Evolutionary conservation across 1,140 invertebrate species (phyloP), one percentile per base, ranked within the genome.

Genomic region (Brachionus rotundiformis): DNA sequence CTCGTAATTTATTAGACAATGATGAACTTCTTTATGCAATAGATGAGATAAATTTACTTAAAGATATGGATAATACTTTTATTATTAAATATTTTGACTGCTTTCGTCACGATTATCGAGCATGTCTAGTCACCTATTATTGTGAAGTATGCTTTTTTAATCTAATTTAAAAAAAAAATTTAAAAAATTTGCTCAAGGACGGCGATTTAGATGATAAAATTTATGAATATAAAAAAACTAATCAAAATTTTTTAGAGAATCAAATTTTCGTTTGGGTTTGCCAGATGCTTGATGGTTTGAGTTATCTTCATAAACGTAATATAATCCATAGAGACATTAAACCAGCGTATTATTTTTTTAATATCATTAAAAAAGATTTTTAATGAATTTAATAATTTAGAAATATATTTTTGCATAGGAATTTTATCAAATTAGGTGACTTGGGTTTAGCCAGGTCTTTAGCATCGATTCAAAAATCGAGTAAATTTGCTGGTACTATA

Each of bases 301-400:
- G 68, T 16, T 73, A 73, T 73, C 16, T 73, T 3, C 68, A 73
- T 8, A n/a, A 25, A 31, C n/a, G 68, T n/a, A 73, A 27, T 27
- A 73, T 73, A 16, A 73, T 73, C 44, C 68, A 73, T 29, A 41
- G 68, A 47, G 68, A 73, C 19, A 73, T 73, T 44, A 73, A 73
- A 29, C 68, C 68, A 44, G 68, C 68, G 68, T 73, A 73, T n/a
- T n/a, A n/a, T n/a, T n/a, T n/a, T n/a, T n/a, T n/a, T n/a, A n/a
- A n/a, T n/a, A n/a, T n/a, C n/a, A n/a, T n/a, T n/a, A n/a, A n/a
- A n/a, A n/a, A n/a, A n/a, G n/a, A n/a, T n/a, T n/a, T n/a, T n/a
- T n/a, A n/a, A n/a, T n/a, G n/a, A n/a, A n/a, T n/a, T n/a, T n/a
- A n/a, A n/a, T n/a, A n/a, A n/a, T 73, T 8, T n/a, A 73, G 68